Base-by-base conservation (phyloP, 2,888 invertebrate genomes). In the Rhagium mordax region DNA sequence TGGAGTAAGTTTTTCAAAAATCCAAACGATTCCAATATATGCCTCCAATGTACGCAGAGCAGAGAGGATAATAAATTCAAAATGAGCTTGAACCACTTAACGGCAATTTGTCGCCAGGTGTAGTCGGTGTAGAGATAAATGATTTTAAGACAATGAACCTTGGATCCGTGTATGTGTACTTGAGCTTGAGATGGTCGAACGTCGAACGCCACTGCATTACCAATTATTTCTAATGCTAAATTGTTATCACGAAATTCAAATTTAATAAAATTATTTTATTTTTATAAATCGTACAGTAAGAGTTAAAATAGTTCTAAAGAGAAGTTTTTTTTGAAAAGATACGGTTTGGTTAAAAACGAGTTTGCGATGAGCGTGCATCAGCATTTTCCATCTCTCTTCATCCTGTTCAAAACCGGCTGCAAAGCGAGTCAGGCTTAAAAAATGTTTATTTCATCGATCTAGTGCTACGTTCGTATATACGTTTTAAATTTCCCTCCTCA, bases 381-480 rank as follows among this genome's bases (percentile, higher is more conserved):
- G 48, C 20, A 53, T 70, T 29, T 49, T 69, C 55, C 51, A 66
- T 70, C 72, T 68, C 71, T 72, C 69, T 75, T 70, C 65, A 71
- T 71, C 71, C 65, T 65, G 65, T 71, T 71, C 47, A 47, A 21
- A 65, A 65, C 65, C 71, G 64, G 71, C 65, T 41, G 48, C 29
- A 53, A 27, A 69, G 47, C 48, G 49, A 53, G 48, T 69, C 48
- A 16, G 49, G 61, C 61, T 69, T 55, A 49, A 59, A 61, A 70
- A 60, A 69, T 59, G 24, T 69, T 49, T 16, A 21, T 21, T 47
- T 24, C 71, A 59, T 53, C 53, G 57, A 70, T 70, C 61, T 49
- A 61, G 49, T 47, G 70, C 57, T 33, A 41, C 16, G 41, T 27
- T 5, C 7, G 62, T 47, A 62, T 33, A 62, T 2, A 27, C 47